phyloP scores from a whole-genome alignment of 2,888 invertebrate species.

The Uropetala carovei region DNA sequence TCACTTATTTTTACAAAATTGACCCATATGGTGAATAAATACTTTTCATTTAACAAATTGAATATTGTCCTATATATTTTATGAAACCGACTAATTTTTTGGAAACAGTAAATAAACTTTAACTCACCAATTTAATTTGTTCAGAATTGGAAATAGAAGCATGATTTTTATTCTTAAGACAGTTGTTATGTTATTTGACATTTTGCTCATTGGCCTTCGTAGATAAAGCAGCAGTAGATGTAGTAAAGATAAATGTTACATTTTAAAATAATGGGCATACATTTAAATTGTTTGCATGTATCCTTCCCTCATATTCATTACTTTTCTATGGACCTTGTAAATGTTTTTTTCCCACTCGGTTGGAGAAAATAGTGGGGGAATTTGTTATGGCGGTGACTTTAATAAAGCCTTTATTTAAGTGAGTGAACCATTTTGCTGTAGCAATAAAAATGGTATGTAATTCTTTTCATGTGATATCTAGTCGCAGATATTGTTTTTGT shows the following conservation, averaged over 20 bases:
- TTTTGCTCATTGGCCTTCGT: slow-evolving; percentile 37
- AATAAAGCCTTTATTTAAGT: slow-evolving; percentile 66
- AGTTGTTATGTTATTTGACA: slow-evolving; percentile 40
- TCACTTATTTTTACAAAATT: neutral
- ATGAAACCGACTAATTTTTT: slow-evolving; percentile 3
- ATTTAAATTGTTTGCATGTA: slow-evolving; percentile 53
- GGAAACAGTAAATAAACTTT: neutral
- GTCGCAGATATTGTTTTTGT: slow-evolving; percentile 67
- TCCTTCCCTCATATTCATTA: slow-evolving; percentile 41
- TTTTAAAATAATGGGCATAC: slow-evolving; percentile 59
- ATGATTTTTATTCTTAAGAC: slow-evolving; percentile 33
- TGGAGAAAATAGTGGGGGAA: slow-evolving; percentile 64
- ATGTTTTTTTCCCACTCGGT: slow-evolving; percentile 60
- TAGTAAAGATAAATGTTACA: slow-evolving; percentile 30
- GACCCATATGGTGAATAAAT: neutral
- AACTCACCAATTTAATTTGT: neutral
- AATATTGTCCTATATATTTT: neutral
- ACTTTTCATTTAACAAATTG: neutral
- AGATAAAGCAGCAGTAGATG: slow-evolving; percentile 49
- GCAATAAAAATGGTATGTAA: slow-evolving; percentile 68
- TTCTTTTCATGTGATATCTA: slow-evolving; percentile 68
- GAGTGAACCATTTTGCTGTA: slow-evolving; percentile 68
- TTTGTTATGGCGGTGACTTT: slow-evolving; percentile 62
- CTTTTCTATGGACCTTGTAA: slow-evolving; percentile 48
- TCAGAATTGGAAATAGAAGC: neutral